These are phyloP conservation scores for Dascyllus trimaculatus DNA, from an alignment of 2,113 vertebrate genomes.

Conservation along the genomic window DNA sequence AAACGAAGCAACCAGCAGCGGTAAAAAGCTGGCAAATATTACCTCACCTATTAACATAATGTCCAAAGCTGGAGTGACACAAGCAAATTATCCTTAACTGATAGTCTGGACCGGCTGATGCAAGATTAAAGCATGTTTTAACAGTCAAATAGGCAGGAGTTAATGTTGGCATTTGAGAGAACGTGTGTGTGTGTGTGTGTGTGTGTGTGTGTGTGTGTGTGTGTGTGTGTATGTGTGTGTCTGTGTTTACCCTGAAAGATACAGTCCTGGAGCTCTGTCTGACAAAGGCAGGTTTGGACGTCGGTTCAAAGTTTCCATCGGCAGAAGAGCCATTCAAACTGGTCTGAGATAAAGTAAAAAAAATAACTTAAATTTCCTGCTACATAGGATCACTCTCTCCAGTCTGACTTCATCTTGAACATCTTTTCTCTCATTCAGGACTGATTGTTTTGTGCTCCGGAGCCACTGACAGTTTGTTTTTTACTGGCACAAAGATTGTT, in stretches of 20 bases:
- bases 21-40: conserved; percentile 35
- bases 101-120: conserved; percentile 29
- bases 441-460: not conserved
- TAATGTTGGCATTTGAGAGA: conserved; percentile 3
- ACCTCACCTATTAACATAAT: conserved; percentile 24
- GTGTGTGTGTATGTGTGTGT: conserved; percentile 19
- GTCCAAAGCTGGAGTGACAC: conserved; percentile 1
- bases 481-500: not conserved
- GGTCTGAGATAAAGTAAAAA: conserved; percentile 51
- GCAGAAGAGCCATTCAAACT: conserved; percentile 50
- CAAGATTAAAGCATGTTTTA: conserved; percentile 39
- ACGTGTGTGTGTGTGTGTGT: not conserved
- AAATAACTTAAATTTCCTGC: not conserved
- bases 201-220: conserved; percentile 11
- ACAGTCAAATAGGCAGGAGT: conserved; percentile 64
- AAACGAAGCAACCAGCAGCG: conserved; percentile 49
- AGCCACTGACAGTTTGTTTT: not conserved
- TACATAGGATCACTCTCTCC: not conserved
- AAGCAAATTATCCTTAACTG: conserved; percentile 60
- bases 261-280: conserved; percentile 88
- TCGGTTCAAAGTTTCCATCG: conserved; percentile 53
- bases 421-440: not conserved
- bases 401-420: not conserved
- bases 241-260: conserved; percentile 91
- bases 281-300: conserved; percentile 83